A percentile compares a stretch with the other conserved stretches of the same genome.
phyloP scores from a whole-genome alignment of 2,888 invertebrate species.

The Lochmaea capreae region DNA sequence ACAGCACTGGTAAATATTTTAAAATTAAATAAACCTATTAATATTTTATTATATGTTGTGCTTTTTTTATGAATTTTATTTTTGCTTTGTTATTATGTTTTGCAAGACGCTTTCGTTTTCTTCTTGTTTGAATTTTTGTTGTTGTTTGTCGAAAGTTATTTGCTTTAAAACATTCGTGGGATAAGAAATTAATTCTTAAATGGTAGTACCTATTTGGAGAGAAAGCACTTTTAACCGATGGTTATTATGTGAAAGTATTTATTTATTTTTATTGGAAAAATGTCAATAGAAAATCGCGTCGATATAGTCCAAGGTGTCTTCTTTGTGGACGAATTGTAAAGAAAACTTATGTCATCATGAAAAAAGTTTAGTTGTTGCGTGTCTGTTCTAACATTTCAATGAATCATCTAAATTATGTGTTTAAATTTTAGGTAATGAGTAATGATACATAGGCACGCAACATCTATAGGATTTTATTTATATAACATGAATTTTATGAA shows the following conservation, averaged over 20 bases:
- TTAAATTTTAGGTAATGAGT: neutral
- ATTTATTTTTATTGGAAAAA: neutral
- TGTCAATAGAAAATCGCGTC: neutral
- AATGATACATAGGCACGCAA: neutral
- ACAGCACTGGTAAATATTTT: conserved; percentile 61
- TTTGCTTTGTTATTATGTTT: conserved; percentile 34
- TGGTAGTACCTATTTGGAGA: neutral
- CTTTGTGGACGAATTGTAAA: neutral
- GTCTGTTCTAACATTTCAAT: neutral
- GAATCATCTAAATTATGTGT: neutral
- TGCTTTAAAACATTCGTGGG: neutral
- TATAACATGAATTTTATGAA: no score
- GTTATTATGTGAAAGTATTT: conserved; percentile 7
- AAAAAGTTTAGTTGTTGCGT: neutral
- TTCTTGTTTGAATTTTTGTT: conserved; percentile 30
- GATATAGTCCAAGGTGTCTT: neutral
- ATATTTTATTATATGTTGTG: conserved; percentile 3
- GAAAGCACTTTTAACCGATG: neutral
- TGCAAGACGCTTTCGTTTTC: conserved; percentile 24
- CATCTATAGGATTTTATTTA: neutral
- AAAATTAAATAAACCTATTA: neutral
- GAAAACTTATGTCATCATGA: no score
- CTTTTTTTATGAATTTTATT: conserved; percentile 28
- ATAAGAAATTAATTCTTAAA: neutral
- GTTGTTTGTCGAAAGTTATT: conserved; percentile 4